Evolutionary conservation across 2,888 invertebrate genomes (phyloP).

Genomic region (Apamea epomidion): DNA sequence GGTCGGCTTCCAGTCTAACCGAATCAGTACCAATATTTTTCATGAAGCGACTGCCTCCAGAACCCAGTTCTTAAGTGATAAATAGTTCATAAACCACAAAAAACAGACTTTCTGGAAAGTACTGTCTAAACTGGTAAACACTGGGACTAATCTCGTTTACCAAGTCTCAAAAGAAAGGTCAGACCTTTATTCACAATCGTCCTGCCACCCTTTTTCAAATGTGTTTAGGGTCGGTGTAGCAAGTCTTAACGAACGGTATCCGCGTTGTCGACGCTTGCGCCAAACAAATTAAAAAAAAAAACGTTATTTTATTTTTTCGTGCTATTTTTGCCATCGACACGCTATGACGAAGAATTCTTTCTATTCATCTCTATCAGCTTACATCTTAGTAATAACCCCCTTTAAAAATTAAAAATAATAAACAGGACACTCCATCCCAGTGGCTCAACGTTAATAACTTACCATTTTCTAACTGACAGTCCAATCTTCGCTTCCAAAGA

Average conservation of each 20-base stretch:
- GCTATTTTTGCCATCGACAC: no score
- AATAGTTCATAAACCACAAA: no score
- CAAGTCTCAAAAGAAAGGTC: background rate
- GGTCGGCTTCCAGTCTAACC: no score
- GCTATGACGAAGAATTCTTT: no score
- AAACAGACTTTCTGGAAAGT: background rate
- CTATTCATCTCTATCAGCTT: background rate
- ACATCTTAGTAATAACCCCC: accelerated
- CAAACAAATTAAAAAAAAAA: no score
- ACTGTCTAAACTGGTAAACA: background rate
- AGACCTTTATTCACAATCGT: no score
- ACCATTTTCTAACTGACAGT: slow-evolving; percentile 44
- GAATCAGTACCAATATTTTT: no score
- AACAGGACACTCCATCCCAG: slow-evolving; percentile 2
- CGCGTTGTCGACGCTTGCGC: no score
- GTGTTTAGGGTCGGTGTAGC: background rate
- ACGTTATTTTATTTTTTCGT: no score
- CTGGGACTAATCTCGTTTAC: background rate
- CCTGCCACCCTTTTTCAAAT: background rate
- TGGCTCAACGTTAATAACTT: slow-evolving; percentile 30
- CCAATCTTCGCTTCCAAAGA: slow-evolving; percentile 52
- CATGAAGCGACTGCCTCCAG: no score
- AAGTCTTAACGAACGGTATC: background rate
- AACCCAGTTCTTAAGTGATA: no score
- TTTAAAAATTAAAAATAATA: background rate